Base-by-base conservation (phyloP, 1,140 invertebrate genomes). In the Ditylenchus dipsaci region DNA sequence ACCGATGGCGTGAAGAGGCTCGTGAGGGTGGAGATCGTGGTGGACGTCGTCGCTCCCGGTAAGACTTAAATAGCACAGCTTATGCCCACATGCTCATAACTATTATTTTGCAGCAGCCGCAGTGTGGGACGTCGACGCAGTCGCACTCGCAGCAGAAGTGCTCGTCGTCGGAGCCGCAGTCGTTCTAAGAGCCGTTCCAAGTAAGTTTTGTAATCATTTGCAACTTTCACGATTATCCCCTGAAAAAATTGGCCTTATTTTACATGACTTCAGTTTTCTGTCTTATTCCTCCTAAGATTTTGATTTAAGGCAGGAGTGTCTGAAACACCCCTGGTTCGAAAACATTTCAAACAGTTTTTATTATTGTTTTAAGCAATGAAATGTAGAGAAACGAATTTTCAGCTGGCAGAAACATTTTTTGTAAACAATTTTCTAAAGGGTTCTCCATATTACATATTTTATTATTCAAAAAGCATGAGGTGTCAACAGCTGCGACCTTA, bases 101-200 rank as follows among this genome's bases (percentile, higher is more conserved):
- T 26, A 53, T 21, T 8, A 53, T 53, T n/a, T 53, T 21, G 23
- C 23, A 21, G n/a, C 49, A 53, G 49, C 8, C 49, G n/a, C 3
- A 19, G 49, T 53, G 64, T 7, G 69, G 69, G 45, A 63, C 72
- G 72, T 47, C 72, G 72, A 26, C 69, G 71, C 49, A 43, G 57
- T 45, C 66, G 66, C n/a, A 60, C 70, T 38, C 62, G 65, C 33
- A 45, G 33, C 60, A 27, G 73, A 29, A 29, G 64, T 56, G 42
- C 49, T 19, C 59, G 69, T 21, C 62, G 69, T 17, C 71, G 30
- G 1, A 33, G n/a, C 21, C 57, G 68, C 43, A 29, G 33, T 29
- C 71, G 70, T 7, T 57, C 49, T 3, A 57, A 64, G 11, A 73
- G 70, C 33, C 61, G 58, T 19, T 13, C 27, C 11, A 42, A 58